Conservation (phyloP, 2,113 vertebrate species). For the Rhinopomastus cyanomelas region DNA sequence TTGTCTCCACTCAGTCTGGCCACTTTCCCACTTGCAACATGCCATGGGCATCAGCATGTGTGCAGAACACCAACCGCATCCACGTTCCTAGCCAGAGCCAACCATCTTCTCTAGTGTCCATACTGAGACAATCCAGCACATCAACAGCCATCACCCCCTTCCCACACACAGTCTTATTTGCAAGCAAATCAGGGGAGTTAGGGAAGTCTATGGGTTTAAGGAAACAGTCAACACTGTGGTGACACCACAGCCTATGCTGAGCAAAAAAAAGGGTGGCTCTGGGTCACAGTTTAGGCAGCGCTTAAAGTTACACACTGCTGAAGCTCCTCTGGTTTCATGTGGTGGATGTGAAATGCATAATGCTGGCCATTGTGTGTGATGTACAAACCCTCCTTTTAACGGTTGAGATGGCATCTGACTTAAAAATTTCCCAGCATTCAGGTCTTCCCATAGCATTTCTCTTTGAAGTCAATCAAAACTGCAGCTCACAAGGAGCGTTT, state of each 20-base stretch:
- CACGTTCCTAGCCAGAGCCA: neutral
- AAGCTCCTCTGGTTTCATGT: conserved; percentile 3
- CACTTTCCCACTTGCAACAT: neutral
- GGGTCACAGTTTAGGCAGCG: neutral
- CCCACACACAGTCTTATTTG: neutral
- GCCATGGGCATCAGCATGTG: neutral
- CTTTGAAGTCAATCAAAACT: conserved; percentile 48
- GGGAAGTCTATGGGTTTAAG: neutral
- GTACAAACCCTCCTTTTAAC: neutral
- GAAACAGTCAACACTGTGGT: neutral
- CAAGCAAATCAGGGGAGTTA: neutral
- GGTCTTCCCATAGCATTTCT: neutral
- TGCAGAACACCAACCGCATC: neutral
- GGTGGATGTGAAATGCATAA: conserved; percentile 11
- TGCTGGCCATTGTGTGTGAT: neutral
- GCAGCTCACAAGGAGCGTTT: conserved; percentile 5
- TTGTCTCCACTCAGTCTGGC: neutral
- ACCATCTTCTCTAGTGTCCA: neutral
- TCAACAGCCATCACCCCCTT: neutral
- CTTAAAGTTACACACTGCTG: neutral
- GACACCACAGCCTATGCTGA: neutral
- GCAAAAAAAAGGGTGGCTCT: neutral
- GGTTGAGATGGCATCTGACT: conserved; percentile 20
- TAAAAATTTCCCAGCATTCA: conserved; percentile 19
- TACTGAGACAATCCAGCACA: neutral